These are phyloP conservation scores for Notolepis coatsorum DNA, from an alignment of 2,797 vertebrate species.

Conservation along the genomic window DNA sequence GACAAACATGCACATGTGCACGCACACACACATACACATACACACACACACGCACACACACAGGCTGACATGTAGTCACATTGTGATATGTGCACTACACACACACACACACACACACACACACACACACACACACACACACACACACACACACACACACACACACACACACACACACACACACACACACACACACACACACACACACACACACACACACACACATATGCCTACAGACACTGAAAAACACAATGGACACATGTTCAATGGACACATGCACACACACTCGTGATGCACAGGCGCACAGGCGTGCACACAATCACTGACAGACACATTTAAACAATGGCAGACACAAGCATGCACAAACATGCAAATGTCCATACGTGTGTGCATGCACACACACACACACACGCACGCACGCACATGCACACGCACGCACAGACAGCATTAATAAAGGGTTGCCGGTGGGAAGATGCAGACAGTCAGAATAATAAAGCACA, in stretches of 20 bases:
- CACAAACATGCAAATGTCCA: slow-evolving; percentile 9
- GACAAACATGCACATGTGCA: slow-evolving; percentile 18
- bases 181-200: not conserved
- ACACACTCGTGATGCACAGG: not conserved
- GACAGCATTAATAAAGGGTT: slow-evolving; percentile 65
- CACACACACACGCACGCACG: slow-evolving; percentile 25
- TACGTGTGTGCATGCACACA: not conserved
- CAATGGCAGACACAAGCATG: slow-evolving; percentile 5
- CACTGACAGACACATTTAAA: not conserved
- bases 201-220: slow-evolving; percentile 10
- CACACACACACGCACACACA: slow-evolving; percentile 2
- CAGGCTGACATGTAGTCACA: not conserved
- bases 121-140: not conserved
- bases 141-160: not conserved
- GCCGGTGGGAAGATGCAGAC: slow-evolving; percentile 56
- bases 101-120: slow-evolving; percentile 12
- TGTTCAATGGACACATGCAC: not conserved
- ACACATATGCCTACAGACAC: slow-evolving; percentile 19
- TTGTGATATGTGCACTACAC: too few relatives aligned
- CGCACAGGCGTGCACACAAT: not conserved
- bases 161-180: not conserved
- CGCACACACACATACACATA: not conserved
- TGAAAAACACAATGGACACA: too few relatives aligned
- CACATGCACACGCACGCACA: not conserved
- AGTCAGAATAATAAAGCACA: too few relatives aligned